phyloP scores from a whole-genome alignment of 2,888 invertebrate genomes.

The Diarsia rubi region DNA sequence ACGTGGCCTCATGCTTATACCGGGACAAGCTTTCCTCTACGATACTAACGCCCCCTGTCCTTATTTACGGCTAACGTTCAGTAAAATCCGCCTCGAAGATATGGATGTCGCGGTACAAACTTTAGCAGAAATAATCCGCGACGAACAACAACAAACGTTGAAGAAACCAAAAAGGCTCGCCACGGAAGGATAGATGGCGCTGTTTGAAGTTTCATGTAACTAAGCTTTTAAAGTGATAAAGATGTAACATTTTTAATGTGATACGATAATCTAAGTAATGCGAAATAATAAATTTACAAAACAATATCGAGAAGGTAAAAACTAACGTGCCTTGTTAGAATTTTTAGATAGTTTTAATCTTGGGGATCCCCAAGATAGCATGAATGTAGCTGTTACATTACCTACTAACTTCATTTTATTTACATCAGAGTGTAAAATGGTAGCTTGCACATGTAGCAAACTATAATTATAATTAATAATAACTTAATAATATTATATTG shows the following conservation, averaged over 20 bases:
- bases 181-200: conserved; percentile 75
- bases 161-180: conserved; percentile 73
- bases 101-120: conserved; percentile 92
- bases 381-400: neutral
- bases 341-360: neutral
- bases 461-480: no score
- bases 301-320: neutral
- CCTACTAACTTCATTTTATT: neutral
- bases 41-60: conserved; percentile 92
- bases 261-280: neutral
- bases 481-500: no score
- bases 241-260: neutral
- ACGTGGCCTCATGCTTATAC: conserved; percentile 93
- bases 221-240: neutral
- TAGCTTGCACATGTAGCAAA: neutral
- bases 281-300: conserved; percentile 1
- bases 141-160: conserved; percentile 85
- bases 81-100: conserved; percentile 92
- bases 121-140: conserved; percentile 91
- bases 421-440: neutral
- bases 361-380: neutral
- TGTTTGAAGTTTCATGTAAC: conserved; percentile 17
- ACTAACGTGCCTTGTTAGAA: neutral
- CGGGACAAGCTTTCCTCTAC: conserved; percentile 94
- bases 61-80: conserved; percentile 93